Base-by-base conservation (phyloP, 2,113 vertebrate genomes). In the Eptatretus burgeri region DNA sequence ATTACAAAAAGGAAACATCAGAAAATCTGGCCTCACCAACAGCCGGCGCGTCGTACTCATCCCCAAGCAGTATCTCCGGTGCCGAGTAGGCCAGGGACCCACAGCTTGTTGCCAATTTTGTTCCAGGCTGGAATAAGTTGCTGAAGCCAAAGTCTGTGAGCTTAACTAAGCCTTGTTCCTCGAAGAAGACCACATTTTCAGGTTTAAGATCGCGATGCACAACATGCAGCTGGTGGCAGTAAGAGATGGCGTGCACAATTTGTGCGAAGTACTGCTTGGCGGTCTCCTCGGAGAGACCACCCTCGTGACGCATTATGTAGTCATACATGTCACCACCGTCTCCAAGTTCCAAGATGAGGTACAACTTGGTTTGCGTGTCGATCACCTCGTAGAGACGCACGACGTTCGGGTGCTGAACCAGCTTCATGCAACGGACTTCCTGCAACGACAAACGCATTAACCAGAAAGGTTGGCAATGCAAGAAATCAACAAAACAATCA, bases 71-170 rank as follows among this genome's bases (percentile, higher is more conserved):
- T 69, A 96, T 96, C 73, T 96, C 89, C 9, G 89, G 89, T 51
- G 89, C 89, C 12, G 89, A 96, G 73, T 96, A 96, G 0, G 89
- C 89, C 70, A 96, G 76, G 64, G 89, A 95, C 17, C 89, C 89
- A 66, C 89, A 96, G 69, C 89, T 96, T 64, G 89, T 96, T 1
- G 89, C 94, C 66, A 96, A 80, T 73, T 96, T 96, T 74, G 94
- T 96, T 51, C 88, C 89, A 3, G 89, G 89, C 66, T 96, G 89
- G 68, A 96, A 96, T 70, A 94, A 93, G 78, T 96, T 96, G 73
- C 89, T 96, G 77, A 96, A 96, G 70, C 89, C 89, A 74, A 96
- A 96, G 77, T 96, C 89, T 13, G 89, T 96, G 73, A 96, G 76
- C 75, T 96, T 96, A 66, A 96, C 89, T 51, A 96, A 79, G 68